Conservation (phyloP, 2,888 invertebrate species). For the Halocaridina rubra region DNA sequence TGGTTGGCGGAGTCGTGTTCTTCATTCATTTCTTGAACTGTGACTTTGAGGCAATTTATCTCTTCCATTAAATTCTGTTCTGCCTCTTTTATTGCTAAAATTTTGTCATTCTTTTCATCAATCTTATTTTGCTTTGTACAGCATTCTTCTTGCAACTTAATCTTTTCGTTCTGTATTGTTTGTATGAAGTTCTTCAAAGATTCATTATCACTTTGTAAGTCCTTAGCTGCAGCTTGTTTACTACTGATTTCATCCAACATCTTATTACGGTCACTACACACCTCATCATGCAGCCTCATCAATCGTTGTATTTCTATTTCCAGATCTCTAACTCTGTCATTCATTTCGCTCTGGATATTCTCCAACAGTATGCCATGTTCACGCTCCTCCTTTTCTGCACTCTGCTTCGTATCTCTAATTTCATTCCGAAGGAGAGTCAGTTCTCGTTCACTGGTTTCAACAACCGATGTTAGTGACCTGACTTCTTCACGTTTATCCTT, state of each 20-base stretch:
- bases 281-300: conserved; percentile 20
- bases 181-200: background rate
- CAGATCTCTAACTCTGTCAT: conserved; percentile 3
- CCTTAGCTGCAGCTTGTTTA: background rate
- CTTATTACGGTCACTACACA: conserved; percentile 29
- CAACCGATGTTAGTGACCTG: background rate
- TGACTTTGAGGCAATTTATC: background rate
- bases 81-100: background rate
- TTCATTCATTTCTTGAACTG: background rate
- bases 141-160: background rate
- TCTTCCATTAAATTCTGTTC: conserved; percentile 13
- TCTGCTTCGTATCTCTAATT: background rate
- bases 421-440: conserved; percentile 3
- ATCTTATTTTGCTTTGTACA: background rate
- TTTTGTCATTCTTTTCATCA: background rate
- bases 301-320: conserved; percentile 16
- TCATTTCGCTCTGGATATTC: background rate
- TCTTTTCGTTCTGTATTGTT: background rate
- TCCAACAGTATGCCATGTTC: background rate
- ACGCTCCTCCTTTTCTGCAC: background rate
- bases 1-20: background rate
- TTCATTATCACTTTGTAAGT: background rate
- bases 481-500: background rate
- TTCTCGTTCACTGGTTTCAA: conserved; percentile 20
- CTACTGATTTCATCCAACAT: conserved; percentile 13